Conservation (phyloP, 2,888 invertebrate genomes). For the Xestia ashworthii region DNA sequence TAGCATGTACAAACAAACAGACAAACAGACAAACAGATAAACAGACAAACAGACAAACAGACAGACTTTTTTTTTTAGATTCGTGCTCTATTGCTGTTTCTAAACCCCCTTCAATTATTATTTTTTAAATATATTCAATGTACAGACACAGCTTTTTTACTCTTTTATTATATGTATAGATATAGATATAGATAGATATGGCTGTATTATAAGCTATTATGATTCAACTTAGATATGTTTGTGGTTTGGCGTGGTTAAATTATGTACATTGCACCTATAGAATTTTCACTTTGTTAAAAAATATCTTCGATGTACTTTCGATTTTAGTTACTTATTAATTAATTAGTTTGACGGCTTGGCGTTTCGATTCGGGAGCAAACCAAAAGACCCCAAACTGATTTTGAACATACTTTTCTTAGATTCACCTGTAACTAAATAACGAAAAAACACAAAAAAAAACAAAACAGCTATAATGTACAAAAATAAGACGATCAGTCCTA, state of each 20-base stretch:
- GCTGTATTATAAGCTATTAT: conserved; percentile 34
- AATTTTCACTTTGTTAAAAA: background rate
- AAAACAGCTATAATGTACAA: too few relatives aligned
- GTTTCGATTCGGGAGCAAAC: background rate
- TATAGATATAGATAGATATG: too few relatives aligned
- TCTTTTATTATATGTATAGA: too few relatives aligned
- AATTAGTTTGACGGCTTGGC: background rate
- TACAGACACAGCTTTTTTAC: too few relatives aligned
- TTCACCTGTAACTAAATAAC: background rate
- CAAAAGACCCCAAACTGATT: background rate
- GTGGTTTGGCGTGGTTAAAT: background rate
- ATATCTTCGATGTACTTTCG: background rate
- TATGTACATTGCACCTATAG: background rate
- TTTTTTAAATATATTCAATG: too few relatives aligned
- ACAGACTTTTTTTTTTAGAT: too few relatives aligned
- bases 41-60: too few relatives aligned
- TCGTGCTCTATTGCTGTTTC: too few relatives aligned
- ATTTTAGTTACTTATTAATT: background rate
- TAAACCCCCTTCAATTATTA: too few relatives aligned
- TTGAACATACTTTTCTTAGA: background rate
- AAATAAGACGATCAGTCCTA: background rate
- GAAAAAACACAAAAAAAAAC: too few relatives aligned
- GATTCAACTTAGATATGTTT: conserved; percentile 33
- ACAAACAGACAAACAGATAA: too few relatives aligned
- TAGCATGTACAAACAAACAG: too few relatives aligned